Base-by-base conservation (phyloP, 2,797 vertebrate genomes). In the Pangasius larnaudii region DNA sequence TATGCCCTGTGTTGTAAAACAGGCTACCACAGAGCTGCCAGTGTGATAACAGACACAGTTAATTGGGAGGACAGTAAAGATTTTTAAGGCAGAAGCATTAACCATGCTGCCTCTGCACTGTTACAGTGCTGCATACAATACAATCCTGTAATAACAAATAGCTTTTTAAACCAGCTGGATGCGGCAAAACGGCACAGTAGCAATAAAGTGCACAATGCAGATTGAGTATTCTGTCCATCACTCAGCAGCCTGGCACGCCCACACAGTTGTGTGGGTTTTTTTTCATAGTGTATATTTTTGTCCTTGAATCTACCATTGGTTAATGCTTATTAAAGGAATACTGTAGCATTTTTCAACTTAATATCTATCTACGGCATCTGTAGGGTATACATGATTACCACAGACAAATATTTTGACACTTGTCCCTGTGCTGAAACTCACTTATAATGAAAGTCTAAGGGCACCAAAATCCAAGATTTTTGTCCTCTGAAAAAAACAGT, bases 151-250 rank as follows among this genome's bases (percentile, higher is more conserved):
- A 65, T 63, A 82, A 82, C 2, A 5, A 59, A 33, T 59, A 80
- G 56, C 56, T 13, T 36, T 59, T 36, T 13, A 59, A 80, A 58
- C 19, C 78, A 39, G 53, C 77, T 39, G 30, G 53, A 58, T 59
- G 78, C 4, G 0, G 9, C 5, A 2, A 30, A 65, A 65, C 58
- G 18, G 36, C 59, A 82, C 39, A 65, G 24, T 19, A 65, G 27
- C 80, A 65, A 46, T 82, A 30, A 65, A 82, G 39, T 19, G 39
- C 53, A 46, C 27, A 49, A 46, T 49, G 24, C 16, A 27, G 42
- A 61, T 63, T 61, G 24, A 42, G 22, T n/a, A 81, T 81, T 79
- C 49, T 46, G 36, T 82, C 36, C 13, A n/a, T 82, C 79, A 46
- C 24, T 46, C 36, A 46, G 24, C 6, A 46, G 1, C 42, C 22